phyloP scores from a whole-genome alignment of 1,140 invertebrate species.

The Trichonephila clavata region DNA sequence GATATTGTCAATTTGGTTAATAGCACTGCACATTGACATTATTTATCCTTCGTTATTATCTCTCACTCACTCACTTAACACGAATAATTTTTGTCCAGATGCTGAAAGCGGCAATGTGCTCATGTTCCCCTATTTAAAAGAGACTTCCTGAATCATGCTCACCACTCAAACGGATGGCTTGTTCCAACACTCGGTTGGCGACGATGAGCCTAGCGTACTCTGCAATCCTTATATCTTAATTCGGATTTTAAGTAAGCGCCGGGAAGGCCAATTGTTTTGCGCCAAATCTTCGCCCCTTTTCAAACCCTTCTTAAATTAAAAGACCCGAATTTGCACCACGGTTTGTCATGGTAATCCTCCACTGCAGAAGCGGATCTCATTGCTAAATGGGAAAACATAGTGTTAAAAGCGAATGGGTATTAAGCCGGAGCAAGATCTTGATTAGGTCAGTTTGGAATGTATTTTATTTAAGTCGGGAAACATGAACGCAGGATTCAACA shows the following conservation, averaged over 20 bases:
- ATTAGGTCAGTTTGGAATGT: conserved; percentile 44
- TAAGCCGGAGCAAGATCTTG: not conserved
- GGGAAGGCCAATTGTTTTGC: conserved; percentile 55
- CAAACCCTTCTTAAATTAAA: conserved; percentile 54
- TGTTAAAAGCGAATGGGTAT: conserved; percentile 30
- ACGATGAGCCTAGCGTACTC: not conserved
- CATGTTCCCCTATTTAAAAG: not conserved
- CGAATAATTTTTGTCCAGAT: not conserved
- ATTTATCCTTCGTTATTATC: no score
- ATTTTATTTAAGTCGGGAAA: conserved; percentile 32
- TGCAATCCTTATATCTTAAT: conserved; percentile 27
- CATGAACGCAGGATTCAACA: not conserved
- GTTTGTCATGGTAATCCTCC: conserved; percentile 52
- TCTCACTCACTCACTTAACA: no score
- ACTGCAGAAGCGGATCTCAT: conserved; percentile 7
- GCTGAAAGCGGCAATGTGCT: not conserved
- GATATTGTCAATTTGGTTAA: no score
- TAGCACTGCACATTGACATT: no score
- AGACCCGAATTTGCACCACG: conserved; percentile 4
- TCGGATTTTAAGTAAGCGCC: conserved; percentile 55
- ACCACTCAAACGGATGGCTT: not conserved
- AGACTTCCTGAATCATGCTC: not conserved
- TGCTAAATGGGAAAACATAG: not conserved
- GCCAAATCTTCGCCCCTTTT: conserved; percentile 45
- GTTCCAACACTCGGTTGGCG: not conserved